These are phyloP conservation scores for Salminus brasiliensis DNA, from an alignment of 2,113 vertebrate species.

Conservation along the genomic window DNA sequence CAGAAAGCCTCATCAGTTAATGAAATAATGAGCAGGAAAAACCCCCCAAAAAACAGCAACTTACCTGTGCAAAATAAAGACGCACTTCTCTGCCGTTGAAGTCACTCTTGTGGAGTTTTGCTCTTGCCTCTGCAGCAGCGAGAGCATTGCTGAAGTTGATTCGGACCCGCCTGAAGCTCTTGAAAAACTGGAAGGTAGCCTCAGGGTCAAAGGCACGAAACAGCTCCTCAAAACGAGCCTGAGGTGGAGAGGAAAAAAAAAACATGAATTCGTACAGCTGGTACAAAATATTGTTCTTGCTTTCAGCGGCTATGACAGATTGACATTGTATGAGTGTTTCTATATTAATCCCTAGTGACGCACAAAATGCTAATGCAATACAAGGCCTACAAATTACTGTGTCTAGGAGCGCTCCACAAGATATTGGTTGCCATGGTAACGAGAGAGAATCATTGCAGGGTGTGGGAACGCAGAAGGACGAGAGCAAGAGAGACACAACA, in stretches of 20 bases:
- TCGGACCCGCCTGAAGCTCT: slow-evolving; percentile 90
- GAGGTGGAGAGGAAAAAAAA: slow-evolving; percentile 52
- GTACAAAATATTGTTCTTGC: slow-evolving; percentile 1
- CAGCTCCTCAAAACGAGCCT: slow-evolving; percentile 89
- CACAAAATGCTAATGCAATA: slow-evolving; percentile 50
- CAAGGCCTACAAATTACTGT: slow-evolving; percentile 41
- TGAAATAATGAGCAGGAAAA: background rate
- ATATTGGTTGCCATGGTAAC: slow-evolving; percentile 57
- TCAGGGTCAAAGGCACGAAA: slow-evolving; percentile 88
- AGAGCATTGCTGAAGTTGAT: slow-evolving; percentile 91
- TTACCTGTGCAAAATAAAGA: slow-evolving; percentile 95
- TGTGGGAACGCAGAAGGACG: background rate
- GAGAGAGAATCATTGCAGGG: slow-evolving; percentile 26
- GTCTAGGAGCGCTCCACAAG: slow-evolving; percentile 17
- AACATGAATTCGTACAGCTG: background rate
- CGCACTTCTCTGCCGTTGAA: slow-evolving; percentile 93
- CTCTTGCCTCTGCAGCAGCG: slow-evolving; percentile 87
- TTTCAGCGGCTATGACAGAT: slow-evolving; percentile 2
- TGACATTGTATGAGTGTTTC: slow-evolving; percentile 43
- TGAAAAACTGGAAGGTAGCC: slow-evolving; percentile 94
- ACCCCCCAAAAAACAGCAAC: slow-evolving; percentile 10
- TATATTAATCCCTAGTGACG: slow-evolving; percentile 51
- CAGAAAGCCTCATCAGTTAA: background rate
- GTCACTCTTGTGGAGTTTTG: slow-evolving; percentile 87
- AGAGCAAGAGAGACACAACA: background rate